Base-by-base conservation (phyloP, 2,113 vertebrate genomes). In the Tursiops truncatus region DNA sequence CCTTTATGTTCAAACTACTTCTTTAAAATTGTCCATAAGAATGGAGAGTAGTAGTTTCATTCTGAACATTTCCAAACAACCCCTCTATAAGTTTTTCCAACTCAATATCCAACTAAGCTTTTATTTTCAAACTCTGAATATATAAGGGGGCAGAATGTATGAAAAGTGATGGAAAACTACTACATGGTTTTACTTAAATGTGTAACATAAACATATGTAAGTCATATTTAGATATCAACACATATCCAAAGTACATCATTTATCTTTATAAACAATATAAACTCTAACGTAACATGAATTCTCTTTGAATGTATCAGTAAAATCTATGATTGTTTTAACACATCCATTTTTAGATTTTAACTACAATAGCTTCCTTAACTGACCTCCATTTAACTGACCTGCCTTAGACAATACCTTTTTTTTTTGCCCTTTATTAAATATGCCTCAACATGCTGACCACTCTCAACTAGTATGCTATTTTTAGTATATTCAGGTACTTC, bases 91-190 rank as follows among this genome's bases (percentile, higher is more conserved):
- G 44, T 68, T 96, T 79, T 92, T 90, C 73, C 53, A 95, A 92
- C n/a, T 53, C 81, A 38, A 60, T 71, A 84, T 53, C 76, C 50
- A 93, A 91, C 15, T 84, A 95, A 87, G 10, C 17, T 82, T 97
- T 70, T 96, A 25, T 85, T 98, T 96, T 89, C 50, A 92, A 97
- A 94, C 25, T 70, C 6, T 82, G 62, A 96, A 89, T 71, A 87
- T 60, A 60, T 6, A 85, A 73, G 62, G 6, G 9, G 14, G 36
- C 6, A 92, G 20, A 91, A 90, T 36, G 17, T 84, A 70, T 21
- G 25, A 94, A 94, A 97, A 83, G 80, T n/a, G 41, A 83, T 41
- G 28, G 6, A 31, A 88, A 97, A 96, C 86, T 76, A 85, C 17
- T 63, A 0, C 18, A 91, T 95, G 47, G 41, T 76, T 95, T 97